A percentile compares a stretch with the other conserved stretches of the same genome.
phyloP scores from a whole-genome alignment of 2,113 vertebrate genomes.

The Menidia beryllina region DNA sequence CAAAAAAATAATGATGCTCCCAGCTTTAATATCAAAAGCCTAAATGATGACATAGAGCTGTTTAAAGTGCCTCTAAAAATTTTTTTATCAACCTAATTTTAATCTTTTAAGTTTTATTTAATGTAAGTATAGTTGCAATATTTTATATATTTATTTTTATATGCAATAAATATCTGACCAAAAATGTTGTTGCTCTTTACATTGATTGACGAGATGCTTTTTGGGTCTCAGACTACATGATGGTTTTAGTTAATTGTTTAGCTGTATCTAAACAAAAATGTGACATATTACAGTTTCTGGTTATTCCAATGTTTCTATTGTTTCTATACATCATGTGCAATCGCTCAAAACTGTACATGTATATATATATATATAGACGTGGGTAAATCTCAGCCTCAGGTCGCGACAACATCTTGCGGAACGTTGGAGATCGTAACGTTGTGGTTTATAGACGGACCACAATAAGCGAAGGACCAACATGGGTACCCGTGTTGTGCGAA shows the following conservation, averaged over 20 bases:
- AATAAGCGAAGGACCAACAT: constrained; percentile 64
- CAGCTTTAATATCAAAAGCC: neutral
- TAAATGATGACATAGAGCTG: neutral
- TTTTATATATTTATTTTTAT: constrained; percentile 70
- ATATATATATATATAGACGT: no score
- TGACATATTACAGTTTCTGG: no score
- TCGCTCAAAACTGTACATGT: no score
- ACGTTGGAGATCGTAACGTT: constrained; percentile 18
- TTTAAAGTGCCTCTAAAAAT: neutral
- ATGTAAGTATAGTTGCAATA: constrained; percentile 72
- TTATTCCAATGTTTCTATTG: no score
- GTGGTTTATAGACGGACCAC: constrained; percentile 28
- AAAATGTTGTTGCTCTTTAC: neutral
- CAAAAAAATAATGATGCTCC: no score
- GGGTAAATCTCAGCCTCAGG: no score
- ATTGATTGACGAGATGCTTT: neutral
- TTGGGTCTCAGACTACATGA: neutral
- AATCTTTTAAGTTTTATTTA: constrained; percentile 36
- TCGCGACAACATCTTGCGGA: constrained; percentile 34
- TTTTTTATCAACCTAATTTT: constrained; percentile 18
- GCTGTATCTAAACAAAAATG: neutral
- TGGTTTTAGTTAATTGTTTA: neutral
- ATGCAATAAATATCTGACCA: constrained; percentile 73
- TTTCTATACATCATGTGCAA: no score
- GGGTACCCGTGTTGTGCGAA: constrained; percentile 21